Conservation (phyloP, 2,113 vertebrate genomes). For the Aptenodytes patagonicus region DNA sequence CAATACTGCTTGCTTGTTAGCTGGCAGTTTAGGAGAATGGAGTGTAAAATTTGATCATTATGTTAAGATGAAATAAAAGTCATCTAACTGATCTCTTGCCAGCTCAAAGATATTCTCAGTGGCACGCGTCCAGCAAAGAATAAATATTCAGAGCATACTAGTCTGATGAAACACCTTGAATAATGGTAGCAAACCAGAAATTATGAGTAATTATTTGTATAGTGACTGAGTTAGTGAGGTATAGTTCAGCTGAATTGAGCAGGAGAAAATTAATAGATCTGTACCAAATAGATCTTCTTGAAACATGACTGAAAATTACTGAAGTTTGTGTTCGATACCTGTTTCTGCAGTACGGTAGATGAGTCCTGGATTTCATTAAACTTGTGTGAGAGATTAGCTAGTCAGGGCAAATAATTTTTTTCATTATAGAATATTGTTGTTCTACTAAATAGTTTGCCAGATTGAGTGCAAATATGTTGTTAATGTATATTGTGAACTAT, state of each 20-base stretch:
- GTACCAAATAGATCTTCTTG: not conserved
- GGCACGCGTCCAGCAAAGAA: not conserved
- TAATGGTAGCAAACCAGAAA: not conserved
- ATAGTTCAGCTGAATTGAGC: not conserved
- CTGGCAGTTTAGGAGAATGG: not conserved
- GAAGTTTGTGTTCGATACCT: not conserved
- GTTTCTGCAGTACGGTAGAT: not conserved
- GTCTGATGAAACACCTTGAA: not conserved
- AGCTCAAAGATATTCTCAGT: not conserved
- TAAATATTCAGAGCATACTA: not conserved
- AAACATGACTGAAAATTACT: not conserved
- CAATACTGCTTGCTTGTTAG: not conserved
- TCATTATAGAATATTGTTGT: not conserved
- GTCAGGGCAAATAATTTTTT: not conserved
- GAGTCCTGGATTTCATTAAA: not conserved
- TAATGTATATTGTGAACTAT: not conserved
- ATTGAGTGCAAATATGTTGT: not conserved
- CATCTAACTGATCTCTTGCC: not conserved
- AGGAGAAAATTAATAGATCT: not conserved
- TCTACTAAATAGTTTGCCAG: not conserved
- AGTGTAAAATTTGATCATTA: conserved; percentile 2
- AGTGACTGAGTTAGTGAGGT: not conserved
- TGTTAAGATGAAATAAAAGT: not conserved
- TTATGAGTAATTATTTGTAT: not conserved
- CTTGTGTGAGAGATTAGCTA: not conserved